Conservation (phyloP, 2,888 invertebrate genomes). For the Acanthococcus lagerstroemiae region DNA sequence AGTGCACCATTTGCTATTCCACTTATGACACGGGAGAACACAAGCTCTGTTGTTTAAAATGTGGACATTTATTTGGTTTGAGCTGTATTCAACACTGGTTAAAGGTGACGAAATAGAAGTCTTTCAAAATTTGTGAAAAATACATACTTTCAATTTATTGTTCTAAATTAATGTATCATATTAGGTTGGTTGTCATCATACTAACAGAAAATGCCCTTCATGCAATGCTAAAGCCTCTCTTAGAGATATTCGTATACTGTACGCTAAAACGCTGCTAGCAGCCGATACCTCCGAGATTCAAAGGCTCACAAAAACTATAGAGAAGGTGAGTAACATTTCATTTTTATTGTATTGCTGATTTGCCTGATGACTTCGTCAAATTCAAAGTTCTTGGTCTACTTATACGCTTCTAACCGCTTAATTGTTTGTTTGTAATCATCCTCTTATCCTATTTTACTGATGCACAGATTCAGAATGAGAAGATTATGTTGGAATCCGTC, state of each 20-base stretch:
- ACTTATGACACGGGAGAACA: slow-evolving; percentile 79
- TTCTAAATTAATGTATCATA: slow-evolving; percentile 7
- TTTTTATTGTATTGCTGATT: not conserved
- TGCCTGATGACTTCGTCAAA: too few species aligned
- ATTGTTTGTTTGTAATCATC: too few species aligned
- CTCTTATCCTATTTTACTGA: too few species aligned
- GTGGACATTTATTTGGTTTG: slow-evolving; percentile 86
- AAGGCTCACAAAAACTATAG: slow-evolving; percentile 42
- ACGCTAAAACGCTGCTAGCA: slow-evolving; percentile 63
- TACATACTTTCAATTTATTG: not conserved
- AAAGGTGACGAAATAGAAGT: slow-evolving; percentile 43
- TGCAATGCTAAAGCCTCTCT: slow-evolving; percentile 65
- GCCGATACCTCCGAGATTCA: slow-evolving; percentile 70
- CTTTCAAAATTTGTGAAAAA: not conserved
- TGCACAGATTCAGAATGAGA: slow-evolving; percentile 19
- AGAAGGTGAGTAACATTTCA: slow-evolving; percentile 31
- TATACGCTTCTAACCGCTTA: too few species aligned
- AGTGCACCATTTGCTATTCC: slow-evolving; percentile 82
- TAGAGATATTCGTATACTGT: slow-evolving; percentile 65
- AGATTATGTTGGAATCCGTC: slow-evolving; percentile 39
- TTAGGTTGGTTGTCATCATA: slow-evolving; percentile 37
- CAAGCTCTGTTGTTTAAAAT: slow-evolving; percentile 72
- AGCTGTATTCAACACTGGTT: slow-evolving; percentile 72
- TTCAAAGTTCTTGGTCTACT: too few species aligned
- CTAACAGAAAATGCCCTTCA: slow-evolving; percentile 68